Conservation (phyloP, 2,797 vertebrate genomes). For the Microhierax caerulescens region DNA sequence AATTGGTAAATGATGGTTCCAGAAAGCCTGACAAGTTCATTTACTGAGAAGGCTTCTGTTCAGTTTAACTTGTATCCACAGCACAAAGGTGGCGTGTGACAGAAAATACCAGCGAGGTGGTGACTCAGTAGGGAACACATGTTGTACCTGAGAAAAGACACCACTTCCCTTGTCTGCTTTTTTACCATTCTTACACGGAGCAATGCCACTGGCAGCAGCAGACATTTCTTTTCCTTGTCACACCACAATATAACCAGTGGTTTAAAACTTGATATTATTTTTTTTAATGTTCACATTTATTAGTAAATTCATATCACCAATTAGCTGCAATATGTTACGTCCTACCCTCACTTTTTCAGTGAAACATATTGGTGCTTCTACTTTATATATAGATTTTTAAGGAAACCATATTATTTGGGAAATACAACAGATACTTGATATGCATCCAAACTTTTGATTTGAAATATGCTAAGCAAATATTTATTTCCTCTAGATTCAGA, state of each 20-base stretch:
- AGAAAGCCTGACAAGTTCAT: background rate
- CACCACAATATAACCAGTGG: background rate
- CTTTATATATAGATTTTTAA: background rate
- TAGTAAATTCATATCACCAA: background rate
- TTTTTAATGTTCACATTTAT: background rate
- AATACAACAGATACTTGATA: background rate
- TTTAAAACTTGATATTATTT: background rate
- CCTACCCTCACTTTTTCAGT: background rate
- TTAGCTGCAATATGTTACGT: background rate
- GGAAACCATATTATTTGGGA: background rate
- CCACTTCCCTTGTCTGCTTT: background rate
- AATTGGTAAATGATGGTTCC: background rate
- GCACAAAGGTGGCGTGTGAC: background rate
- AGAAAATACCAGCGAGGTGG: background rate
- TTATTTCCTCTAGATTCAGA: slow-evolving; percentile 86
- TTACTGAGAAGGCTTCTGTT: background rate
- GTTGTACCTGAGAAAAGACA: background rate
- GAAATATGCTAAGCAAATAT: slow-evolving; percentile 16
- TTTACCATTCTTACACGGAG: background rate
- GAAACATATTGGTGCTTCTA: background rate
- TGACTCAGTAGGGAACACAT: background rate
- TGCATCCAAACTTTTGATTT: background rate
- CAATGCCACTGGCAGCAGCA: background rate
- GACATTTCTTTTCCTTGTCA: background rate
- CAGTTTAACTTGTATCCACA: background rate